Evolutionary conservation across 2,797 vertebrate species (phyloP), one percentile per base, ranked within the genome.

Genomic region (Onychomys arenicola): DNA sequence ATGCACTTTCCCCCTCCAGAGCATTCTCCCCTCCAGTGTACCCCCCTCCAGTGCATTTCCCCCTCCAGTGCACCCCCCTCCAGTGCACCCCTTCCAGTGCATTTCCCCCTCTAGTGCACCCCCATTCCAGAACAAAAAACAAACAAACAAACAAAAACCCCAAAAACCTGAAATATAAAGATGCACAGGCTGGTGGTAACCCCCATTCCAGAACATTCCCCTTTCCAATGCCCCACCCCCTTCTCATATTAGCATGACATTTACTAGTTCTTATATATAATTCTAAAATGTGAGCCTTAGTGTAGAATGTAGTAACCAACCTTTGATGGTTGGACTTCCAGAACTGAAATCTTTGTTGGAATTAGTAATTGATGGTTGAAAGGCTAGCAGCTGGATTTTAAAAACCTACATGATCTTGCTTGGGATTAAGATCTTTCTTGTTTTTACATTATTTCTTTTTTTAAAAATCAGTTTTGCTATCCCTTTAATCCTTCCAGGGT

Each of bases 401-500:
- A 82, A 90, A 85, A 55, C 81, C 43, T 89, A 11, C 49, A 34
- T 61, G 14, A 46, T 91, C 6, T 87, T 91, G 4, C 43, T 46
- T 71, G 46, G 83, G 75, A 59, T 61, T 19, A 40, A 1, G 73
- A 34, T 89, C 43, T 90, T 10, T 75, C 61, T 61, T 96, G 90
- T 93, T 0, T 75, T 69, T 63, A 69, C 25, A n/a, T 69, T 89
- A 61, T 78, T 11, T 91, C 80, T 9, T 34, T 94, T 92, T 97
- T 93, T 9, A 52, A 46, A 25, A 84, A 14, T 37, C 8, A 40
- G 7, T 13, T 23, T 84, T 86, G 52, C 9, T 52, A 16, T 16
- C 32, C 14, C 3, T 52, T n/a, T 52, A 46, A 84, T 65, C 43
- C 43, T 67, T 34, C 19, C 27, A 25, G 13, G 63, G n/a, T 23